A percentile compares a stretch with the other conserved stretches of the same genome.
phyloP scores from a whole-genome alignment of 2,113 vertebrate species.

The Lampris incognitus region DNA sequence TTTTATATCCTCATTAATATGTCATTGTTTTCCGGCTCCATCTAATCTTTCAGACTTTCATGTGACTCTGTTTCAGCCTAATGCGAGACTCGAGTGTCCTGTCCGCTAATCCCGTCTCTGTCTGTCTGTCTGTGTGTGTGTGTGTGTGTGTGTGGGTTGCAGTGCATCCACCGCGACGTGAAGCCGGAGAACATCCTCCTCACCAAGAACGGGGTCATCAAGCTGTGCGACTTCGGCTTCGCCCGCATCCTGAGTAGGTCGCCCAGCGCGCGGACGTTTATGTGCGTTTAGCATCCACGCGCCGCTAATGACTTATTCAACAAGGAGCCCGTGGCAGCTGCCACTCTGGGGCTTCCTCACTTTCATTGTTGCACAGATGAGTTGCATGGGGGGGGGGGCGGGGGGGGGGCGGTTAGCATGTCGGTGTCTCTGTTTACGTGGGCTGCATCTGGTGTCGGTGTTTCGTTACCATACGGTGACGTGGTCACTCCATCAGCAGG shows the following conservation, averaged over 20 bases:
- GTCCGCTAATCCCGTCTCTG: slow-evolving; percentile 8
- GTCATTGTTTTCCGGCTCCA: not conserved
- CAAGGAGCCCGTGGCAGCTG: slow-evolving; percentile 32
- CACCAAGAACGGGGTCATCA: slow-evolving; percentile 93
- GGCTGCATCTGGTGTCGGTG: slow-evolving; percentile 61
- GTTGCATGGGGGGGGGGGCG: slow-evolving; percentile 17
- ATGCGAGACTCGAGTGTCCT: slow-evolving; percentile 20
- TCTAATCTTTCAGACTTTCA: slow-evolving; percentile 11
- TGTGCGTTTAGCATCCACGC: slow-evolving; percentile 57
- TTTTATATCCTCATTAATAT: not conserved
- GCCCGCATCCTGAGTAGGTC: slow-evolving; percentile 94
- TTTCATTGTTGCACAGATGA: slow-evolving; percentile 58
- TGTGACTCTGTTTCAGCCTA: slow-evolving; percentile 8
- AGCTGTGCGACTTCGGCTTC: slow-evolving; percentile 98
- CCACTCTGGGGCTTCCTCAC: slow-evolving; percentile 52
- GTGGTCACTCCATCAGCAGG: slow-evolving; percentile 48
- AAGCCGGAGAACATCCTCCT: slow-evolving; percentile 98
- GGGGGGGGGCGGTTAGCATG: slow-evolving; percentile 47
- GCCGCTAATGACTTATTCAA: slow-evolving; percentile 73
- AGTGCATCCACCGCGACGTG: slow-evolving; percentile 98
- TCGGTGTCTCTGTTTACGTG: slow-evolving; percentile 67
- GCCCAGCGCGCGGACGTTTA: slow-evolving; percentile 43
- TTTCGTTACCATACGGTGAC: slow-evolving; percentile 73
- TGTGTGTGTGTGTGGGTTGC: slow-evolving; percentile 58
- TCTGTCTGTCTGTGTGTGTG: not conserved